Base-by-base conservation (phyloP, 2,888 invertebrate species). In the Lepidonotus clava region DNA sequence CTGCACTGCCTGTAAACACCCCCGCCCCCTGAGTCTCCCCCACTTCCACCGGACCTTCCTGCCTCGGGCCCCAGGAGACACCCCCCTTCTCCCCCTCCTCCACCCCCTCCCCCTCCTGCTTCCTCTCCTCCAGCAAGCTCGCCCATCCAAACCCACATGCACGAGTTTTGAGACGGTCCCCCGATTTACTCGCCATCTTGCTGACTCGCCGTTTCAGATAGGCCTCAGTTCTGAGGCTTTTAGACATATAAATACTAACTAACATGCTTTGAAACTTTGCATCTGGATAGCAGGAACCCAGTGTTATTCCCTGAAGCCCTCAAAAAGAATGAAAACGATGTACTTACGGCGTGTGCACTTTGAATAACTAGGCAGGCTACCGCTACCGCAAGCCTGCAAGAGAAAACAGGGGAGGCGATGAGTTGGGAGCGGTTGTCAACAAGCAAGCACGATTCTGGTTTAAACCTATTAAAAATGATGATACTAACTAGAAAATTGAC, bases 101-200 rank as follows among this genome's bases (percentile, higher is more conserved):
- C 11, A 24, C 80, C 80, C 80, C 80, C 41, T 18, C 80, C 80
- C 80, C 46, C 5, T 14, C 80, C 28, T 24, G 14, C 80, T n/a
- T 5, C 77, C 46, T 14, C 80, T 80, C 80, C 41, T 6, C 71
- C 0, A 11, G 18, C 21, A 46, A 46, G 18, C 71, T 71, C 38
- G 0, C 46, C 18, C 46, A 77, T 2, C 71, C 71, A 71, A 21
- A 24, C 71, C 51, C 46, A 80, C 46, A 46, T 80, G 1, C 80
- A 46, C 32, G 80, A 80, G 46, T 80, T 71, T 80, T 80, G 80
- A 80, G 80, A 80, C 51, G 80, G 18, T 34, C 80, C 80, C 80
- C 41, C 2, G 14, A 34, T 46, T 80, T 80, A 11, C 38, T 1
- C 5, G 28, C 80, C 80, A 46, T 46, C 28, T 80, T 46, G 21